phyloP scores from a whole-genome alignment of 2,888 invertebrate genomes.

The Dicranocentrus wangi region DNA sequence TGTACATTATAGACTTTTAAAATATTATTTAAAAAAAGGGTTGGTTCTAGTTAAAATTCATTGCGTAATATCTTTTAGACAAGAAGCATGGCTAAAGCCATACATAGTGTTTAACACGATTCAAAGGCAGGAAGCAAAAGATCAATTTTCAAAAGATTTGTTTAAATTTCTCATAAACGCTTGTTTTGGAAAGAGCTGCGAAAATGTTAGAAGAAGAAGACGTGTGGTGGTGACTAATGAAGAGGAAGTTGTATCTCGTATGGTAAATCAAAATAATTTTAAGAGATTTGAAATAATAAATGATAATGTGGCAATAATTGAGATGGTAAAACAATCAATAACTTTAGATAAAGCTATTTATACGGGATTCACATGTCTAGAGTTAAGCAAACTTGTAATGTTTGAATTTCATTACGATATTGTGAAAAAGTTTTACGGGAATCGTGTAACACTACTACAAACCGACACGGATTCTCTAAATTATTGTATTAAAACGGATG shows the following conservation, averaged over 20 bases:
- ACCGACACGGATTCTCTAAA: constrained; percentile 66
- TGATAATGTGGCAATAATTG: constrained; percentile 30
- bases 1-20: constrained; percentile 16
- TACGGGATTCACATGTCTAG: constrained; percentile 48
- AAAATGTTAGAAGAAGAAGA: constrained; percentile 39
- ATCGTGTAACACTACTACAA: constrained; percentile 28
- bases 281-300: constrained; percentile 45
- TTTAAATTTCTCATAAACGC: constrained; percentile 54
- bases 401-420: constrained; percentile 48
- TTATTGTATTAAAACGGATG: constrained; percentile 35
- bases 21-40: constrained; percentile 39
- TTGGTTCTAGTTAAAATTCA: constrained; percentile 35
- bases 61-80: constrained; percentile 20
- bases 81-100: constrained; percentile 42
- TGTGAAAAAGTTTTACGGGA: constrained; percentile 46
- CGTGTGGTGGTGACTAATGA: constrained; percentile 38
- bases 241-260: constrained; percentile 1
- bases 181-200: constrained; percentile 58
- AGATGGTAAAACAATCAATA: constrained; percentile 35
- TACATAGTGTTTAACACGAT: constrained; percentile 48
- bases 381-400: constrained; percentile 50
- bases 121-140: constrained; percentile 40
- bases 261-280: constrained; percentile 23
- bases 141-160: constrained; percentile 58
- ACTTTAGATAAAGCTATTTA: constrained; percentile 52